phyloP scores from a whole-genome alignment of 1,140 invertebrate species.

The Heliconius congener region DNA sequence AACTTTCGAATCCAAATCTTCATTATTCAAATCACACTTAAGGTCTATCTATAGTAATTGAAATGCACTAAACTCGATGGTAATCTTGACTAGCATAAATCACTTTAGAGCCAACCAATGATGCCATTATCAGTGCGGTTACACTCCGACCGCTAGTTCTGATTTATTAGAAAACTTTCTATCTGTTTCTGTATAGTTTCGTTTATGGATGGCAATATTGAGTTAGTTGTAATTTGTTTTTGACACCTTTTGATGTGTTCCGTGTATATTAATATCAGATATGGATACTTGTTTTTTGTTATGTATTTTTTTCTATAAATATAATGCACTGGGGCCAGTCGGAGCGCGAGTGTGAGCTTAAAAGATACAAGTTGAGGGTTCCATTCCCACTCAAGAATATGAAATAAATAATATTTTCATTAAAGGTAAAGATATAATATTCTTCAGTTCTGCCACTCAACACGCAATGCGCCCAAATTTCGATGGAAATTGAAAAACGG shows the following conservation, averaged over 20 bases:
- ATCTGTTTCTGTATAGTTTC: conserved; percentile 1
- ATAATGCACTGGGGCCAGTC: too few species aligned
- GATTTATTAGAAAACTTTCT: conserved; percentile 13
- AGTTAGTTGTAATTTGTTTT: conserved; percentile 2
- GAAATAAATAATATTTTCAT: too few species aligned
- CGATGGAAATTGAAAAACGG: too few species aligned
- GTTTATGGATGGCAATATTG: neutral
- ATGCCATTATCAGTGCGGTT: conserved; percentile 8
- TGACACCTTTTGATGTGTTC: neutral
- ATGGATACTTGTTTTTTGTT: neutral
- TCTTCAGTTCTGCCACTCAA: too few species aligned
- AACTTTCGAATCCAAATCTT: neutral
- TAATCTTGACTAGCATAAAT: conserved; percentile 3
- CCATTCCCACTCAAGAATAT: too few species aligned
- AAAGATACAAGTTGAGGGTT: too few species aligned
- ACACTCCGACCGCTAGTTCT: conserved; percentile 13
- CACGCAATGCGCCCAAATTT: too few species aligned
- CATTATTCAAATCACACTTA: neutral
- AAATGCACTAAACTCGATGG: conserved; percentile 10
- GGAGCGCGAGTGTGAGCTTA: too few species aligned
- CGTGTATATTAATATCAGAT: neutral
- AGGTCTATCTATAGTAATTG: conserved; percentile 7
- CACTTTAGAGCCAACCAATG: conserved; percentile 1
- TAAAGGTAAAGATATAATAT: too few species aligned
- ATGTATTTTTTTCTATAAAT: too few species aligned